These are phyloP conservation scores for Pachliopta kotzebuea DNA, from an alignment of 2,888 invertebrate genomes.

Conservation along the genomic window DNA sequence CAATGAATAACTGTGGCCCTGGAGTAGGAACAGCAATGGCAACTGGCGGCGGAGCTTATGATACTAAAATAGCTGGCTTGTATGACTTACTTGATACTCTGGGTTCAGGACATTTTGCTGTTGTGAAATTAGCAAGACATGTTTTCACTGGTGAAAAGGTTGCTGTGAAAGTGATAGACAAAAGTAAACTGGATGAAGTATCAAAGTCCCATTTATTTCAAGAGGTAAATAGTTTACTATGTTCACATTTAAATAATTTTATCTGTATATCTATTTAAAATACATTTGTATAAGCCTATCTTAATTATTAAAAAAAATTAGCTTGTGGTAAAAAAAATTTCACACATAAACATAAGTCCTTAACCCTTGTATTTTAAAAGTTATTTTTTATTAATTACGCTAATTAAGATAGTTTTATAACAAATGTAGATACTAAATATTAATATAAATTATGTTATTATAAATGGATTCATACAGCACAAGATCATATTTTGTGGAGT, in stretches of 20 bases:
- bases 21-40: conserved; percentile 53
- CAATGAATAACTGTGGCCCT: conserved; percentile 64
- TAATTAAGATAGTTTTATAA: too few species aligned
- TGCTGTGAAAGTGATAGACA: conserved; percentile 98
- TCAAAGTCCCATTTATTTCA: conserved; percentile 98
- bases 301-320: too few species aligned
- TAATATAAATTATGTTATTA: too few species aligned
- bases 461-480: too few species aligned
- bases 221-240: conserved; percentile 83
- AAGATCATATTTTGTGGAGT: too few species aligned
- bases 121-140: conserved; percentile 98
- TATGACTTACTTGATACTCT: conserved; percentile 99
- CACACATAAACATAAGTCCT: too few species aligned
- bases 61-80: conserved; percentile 96
- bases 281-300: too few species aligned
- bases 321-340: too few species aligned
- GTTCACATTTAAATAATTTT: background rate
- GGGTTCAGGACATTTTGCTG: conserved; percentile 99
- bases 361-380: too few species aligned
- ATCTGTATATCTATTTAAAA: too few species aligned
- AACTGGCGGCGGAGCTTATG: conserved; percentile 80
- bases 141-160: conserved; percentile 99
- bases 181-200: conserved; percentile 97
- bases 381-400: too few species aligned
- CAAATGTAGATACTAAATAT: too few species aligned